phyloP scores from a whole-genome alignment of 2,888 invertebrate genomes.

The Hirtodrosophila confusa region DNA sequence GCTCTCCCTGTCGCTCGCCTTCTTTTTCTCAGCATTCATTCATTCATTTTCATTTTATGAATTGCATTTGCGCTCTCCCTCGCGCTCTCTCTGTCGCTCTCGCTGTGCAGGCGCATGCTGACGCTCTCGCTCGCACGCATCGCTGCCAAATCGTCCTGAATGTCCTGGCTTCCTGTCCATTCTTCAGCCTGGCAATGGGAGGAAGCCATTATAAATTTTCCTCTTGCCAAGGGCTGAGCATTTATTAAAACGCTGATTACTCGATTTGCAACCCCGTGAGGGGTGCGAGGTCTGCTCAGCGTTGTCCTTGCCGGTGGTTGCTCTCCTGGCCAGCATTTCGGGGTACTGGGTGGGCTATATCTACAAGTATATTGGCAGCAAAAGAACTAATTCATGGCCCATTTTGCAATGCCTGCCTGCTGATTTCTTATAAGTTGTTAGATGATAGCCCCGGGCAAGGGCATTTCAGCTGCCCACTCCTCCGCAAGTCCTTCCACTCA shows the following conservation, averaged over 20 bases:
- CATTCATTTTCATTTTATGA: constrained; percentile 69
- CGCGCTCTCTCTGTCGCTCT: constrained; percentile 20
- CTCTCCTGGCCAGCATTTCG: constrained; percentile 12
- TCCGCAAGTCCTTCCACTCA: constrained; percentile 14
- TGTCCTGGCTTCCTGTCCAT: constrained; percentile 50
- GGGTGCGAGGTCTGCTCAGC: constrained; percentile 1
- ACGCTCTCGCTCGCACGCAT: constrained; percentile 13
- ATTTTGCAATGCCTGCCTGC: constrained; percentile 23
- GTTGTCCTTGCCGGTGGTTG: constrained; percentile 30
- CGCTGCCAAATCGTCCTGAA: constrained; percentile 14
- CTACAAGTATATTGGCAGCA: constrained; percentile 30
- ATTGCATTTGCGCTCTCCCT: constrained; percentile 61
- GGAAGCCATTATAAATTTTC: constrained; percentile 72
- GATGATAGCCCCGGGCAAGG: constrained; percentile 24
- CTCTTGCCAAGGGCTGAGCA: constrained; percentile 31
- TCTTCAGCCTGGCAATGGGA: constrained; percentile 22
- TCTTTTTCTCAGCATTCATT: constrained; percentile 20
- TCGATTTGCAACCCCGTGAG: constrained; percentile 52
- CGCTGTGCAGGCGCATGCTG: constrained; percentile 19
- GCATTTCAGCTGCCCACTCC: background rate
- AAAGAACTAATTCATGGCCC: constrained; percentile 53
- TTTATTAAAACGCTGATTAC: constrained; percentile 71
- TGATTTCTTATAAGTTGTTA: background rate
- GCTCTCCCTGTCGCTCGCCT: constrained; percentile 29
- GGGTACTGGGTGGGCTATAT: background rate